Base-by-base conservation (phyloP, 2,113 vertebrate species). In the Brachypteracias leptosomus region DNA sequence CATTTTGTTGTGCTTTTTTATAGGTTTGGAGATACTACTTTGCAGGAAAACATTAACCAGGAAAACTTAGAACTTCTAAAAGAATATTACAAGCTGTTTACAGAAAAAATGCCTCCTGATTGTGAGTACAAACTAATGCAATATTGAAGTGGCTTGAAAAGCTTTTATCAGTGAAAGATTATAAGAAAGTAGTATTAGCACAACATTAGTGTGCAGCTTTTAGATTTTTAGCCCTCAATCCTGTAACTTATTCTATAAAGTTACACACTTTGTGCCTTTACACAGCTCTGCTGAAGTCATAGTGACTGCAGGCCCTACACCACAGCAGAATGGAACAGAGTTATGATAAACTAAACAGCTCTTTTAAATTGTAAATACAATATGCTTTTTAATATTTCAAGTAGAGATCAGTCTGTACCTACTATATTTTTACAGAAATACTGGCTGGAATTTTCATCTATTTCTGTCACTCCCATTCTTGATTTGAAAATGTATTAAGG, bases 11-110 rank as follows among this genome's bases (percentile, higher is more conserved):
- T 97, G 28, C 24, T 16, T 80, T 35, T 79, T 93, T 89, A 22
- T 95, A 99, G 99, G 96, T 99, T 99, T 97, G 99, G 99, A 83
- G 99, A 99, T 96, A 99, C 99, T 65, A 99, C 99, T 77, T 98
- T 99, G 94, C 99, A 99, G 97, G 99, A 99, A 96, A 98, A 98
- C 94, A 99, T 99, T 98, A 99, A 99, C 97, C 99, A 99, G 97
- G 99, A 98, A 97, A 99, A 99, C 97, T 98, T 99, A 91, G 98
- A 99, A 96, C 98, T 98, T 92, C 97, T 99, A 66, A 98, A 99
- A 95, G 98, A 98, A 72, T 99, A 99, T 98, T 99, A 98, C 96
- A 99, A 98, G 85, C 97, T 98, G 75, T 98, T 99, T 97, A 99
- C 97, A 11, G 99, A 99, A 97, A 99, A 98, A 97, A 98, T 99